Evolutionary conservation across 2,888 invertebrate genomes (phyloP), one percentile per base, ranked within the genome.

Genomic region (Lydus trimaculatus): DNA sequence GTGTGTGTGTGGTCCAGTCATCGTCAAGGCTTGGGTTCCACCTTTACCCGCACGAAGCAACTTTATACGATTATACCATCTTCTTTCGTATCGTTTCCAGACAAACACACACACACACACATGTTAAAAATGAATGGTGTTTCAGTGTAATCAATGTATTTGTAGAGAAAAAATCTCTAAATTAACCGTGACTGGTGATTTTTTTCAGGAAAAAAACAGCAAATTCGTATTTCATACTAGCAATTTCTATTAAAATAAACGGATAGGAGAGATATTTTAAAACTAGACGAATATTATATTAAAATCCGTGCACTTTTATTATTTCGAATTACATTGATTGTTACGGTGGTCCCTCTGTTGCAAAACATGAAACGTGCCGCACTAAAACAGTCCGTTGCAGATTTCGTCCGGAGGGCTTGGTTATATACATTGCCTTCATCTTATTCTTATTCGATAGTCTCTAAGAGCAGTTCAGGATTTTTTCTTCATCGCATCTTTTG

Each of bases 1-100:
- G 43, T 17, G 43, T 48, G 43, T 48, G 48, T 43, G 43, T 43
- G 43, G 48, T 48, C 48, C 48, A 48, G 48, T 48, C 48, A 48
- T 48, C 48, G 48, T 48, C 48, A 48, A 48, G 48, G 39, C 39
- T 17, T 43, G 39, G 39, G 48, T 20, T 20, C 20, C 48, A 48
- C 48, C 48, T 48, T 48, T 20, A 20, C 48, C 48, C 8, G 20
- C 48, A 48, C 48, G 48, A 48, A 48, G 20, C 48, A 8, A 48
- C 48, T n/a, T n/a, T 1, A n/a, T 43, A 36, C 36, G 36, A 36
- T 36, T 36, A 36, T 39, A 39, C 39, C 39, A 5, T 43, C 39
- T 8, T 48, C 48, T 23, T 23, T 48, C 48, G 7, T 48, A 48
- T 48, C 20, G 20, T 9, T 20, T 48, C 1, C 2, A 48, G 48